These are phyloP conservation scores for Elegia similella DNA, from an alignment of 2,888 invertebrate species.

Conservation along the genomic window DNA sequence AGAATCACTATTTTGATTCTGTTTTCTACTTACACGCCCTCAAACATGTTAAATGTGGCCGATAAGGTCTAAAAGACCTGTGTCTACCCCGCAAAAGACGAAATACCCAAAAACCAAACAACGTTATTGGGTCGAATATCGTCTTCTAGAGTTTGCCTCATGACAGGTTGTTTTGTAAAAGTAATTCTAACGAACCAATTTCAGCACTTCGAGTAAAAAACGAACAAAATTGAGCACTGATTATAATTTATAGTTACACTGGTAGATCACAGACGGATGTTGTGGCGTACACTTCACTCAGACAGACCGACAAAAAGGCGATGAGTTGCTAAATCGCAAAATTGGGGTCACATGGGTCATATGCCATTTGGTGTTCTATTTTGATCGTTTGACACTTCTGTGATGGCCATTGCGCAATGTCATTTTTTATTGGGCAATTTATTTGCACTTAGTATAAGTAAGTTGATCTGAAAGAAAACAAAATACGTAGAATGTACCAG, in stretches of 20 bases:
- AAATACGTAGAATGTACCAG: too few species aligned
- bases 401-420: background rate
- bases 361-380: constrained; percentile 5
- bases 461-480: too few species aligned
- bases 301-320: constrained; percentile 8
- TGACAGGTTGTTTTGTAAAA: background rate
- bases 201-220: background rate
- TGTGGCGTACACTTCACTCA: constrained; percentile 1
- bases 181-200: background rate
- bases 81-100: too few species aligned
- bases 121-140: too few species aligned
- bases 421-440: background rate
- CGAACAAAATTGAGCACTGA: constrained; percentile 17
- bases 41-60: too few species aligned
- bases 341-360: constrained; percentile 7
- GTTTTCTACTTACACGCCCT: too few species aligned
- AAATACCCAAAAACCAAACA: too few species aligned
- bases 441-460: too few species aligned
- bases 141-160: too few species aligned
- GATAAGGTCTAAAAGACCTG: too few species aligned
- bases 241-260: constrained; percentile 5
- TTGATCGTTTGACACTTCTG: constrained; percentile 4
- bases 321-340: constrained; percentile 2
- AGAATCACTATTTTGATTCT: too few species aligned
- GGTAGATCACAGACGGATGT: constrained; percentile 9